A percentile compares a stretch with the other conserved stretches of the same genome.
These are phyloP conservation scores for Heliconius ismenius DNA, from an alignment of 2,888 invertebrate species.

Conservation along the genomic window DNA sequence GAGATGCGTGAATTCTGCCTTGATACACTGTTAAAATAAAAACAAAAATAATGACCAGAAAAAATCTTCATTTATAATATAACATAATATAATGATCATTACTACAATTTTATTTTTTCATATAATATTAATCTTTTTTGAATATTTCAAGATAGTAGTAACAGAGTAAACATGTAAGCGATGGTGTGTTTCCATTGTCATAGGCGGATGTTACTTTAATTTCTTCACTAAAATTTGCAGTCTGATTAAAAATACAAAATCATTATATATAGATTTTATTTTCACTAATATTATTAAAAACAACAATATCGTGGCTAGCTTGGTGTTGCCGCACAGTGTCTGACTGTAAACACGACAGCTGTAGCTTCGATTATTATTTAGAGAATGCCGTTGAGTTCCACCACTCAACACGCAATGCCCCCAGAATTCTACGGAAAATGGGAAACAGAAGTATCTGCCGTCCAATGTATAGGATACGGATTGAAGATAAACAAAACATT, in stretches of 20 bases:
- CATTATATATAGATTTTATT: not conserved
- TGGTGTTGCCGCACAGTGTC: not conserved
- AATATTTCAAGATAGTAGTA: constrained; percentile 64
- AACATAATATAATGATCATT: not conserved
- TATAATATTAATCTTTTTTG: constrained; percentile 15
- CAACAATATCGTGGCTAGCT: not conserved
- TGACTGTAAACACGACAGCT: not conserved
- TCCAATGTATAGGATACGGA: too few species aligned
- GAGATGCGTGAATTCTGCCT: too few species aligned
- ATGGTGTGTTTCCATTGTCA: constrained; percentile 52
- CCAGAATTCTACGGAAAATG: too few species aligned
- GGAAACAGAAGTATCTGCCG: too few species aligned
- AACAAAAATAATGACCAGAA: not conserved
- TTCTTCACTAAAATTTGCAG: not conserved
- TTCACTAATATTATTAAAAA: too few species aligned
- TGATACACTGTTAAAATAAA: too few species aligned
- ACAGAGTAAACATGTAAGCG: constrained; percentile 50
- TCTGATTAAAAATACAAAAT: too few species aligned
- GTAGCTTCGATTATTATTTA: not conserved
- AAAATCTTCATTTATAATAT: not conserved
- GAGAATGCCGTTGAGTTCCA: constrained; percentile 40
- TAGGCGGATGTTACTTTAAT: not conserved
- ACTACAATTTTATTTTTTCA: constrained; percentile 1
- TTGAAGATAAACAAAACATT: too few species aligned
- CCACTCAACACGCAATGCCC: not conserved